Evolutionary conservation across 2,113 vertebrate species (phyloP), one percentile per base, ranked within the genome.

Genomic region (Xiphophorus couchianus): DNA sequence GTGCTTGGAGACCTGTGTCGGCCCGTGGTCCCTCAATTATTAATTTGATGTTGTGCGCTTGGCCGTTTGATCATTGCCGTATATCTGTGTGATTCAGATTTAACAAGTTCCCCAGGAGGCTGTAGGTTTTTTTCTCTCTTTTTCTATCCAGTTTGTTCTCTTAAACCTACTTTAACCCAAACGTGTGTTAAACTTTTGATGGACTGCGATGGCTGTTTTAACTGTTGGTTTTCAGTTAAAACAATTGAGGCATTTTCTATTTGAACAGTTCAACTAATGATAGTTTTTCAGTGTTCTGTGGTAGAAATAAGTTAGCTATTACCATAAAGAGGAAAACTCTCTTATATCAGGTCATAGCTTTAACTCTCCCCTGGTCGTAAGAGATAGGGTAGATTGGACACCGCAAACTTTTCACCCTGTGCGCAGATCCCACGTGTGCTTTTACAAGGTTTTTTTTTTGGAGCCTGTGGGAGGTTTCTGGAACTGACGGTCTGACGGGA

Each of bases 11-110:
- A 84, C 79, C 73, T 64, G 78, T 86, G 82, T 85, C 37, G 78
- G 88, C 87, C 90, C 86, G 73, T 75, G 42, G 89, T 85, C 80
- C 62, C 71, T 94, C 91, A 94, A 95, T 94, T 93, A 94, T 94
- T 92, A 88, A 94, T 92, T 88, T 84, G 85, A 83, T 62, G 84
- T 76, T 86, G 86, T 86, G 75, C 29, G 62, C 85, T 58, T 76
- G 84, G 85, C 85, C 75, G 89, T 95, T 94, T 94, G 92, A 94
- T 94, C 93, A 87, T 90, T 76, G 80, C 64, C 78, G 78, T 80
- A 78, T 90, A 91, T 90, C 89, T 86, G 86, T 84, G 77, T 84
- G 85, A 92, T 90, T 90, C 85, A 68, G 84, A 92, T 91, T 91
- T 91, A 92, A 90, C 88, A 82, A 88, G 91, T 88, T 90, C 74